These are phyloP conservation scores for Ylistrum balloti DNA, from an alignment of 1,140 invertebrate species.

Conservation along the genomic window DNA sequence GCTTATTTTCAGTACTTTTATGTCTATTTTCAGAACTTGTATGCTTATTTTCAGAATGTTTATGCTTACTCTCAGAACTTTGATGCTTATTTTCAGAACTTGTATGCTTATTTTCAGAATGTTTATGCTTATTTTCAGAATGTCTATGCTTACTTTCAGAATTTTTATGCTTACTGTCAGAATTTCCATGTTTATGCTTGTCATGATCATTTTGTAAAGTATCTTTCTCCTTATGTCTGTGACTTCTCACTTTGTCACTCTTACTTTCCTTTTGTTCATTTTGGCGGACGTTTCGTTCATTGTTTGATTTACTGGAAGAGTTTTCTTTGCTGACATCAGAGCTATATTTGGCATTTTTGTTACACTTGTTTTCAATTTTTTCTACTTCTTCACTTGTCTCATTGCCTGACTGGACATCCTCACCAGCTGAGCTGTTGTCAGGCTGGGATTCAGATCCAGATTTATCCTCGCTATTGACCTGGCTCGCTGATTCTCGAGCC, in stretches of 20 bases:
- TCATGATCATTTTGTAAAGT: slow-evolving; percentile 56
- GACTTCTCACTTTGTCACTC: not conserved
- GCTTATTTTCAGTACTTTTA: not conserved
- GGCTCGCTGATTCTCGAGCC: not conserved
- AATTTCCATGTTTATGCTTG: slow-evolving; percentile 43
- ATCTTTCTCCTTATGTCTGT: slow-evolving; percentile 44
- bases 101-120: not conserved
- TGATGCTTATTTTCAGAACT: slow-evolving; percentile 31
- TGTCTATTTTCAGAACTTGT: slow-evolving; percentile 49
- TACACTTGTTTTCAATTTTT: not conserved
- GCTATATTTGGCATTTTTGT: not conserved
- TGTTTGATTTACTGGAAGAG: not conserved
- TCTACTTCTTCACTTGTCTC: slow-evolving; percentile 60
- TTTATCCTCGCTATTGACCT: not conserved
- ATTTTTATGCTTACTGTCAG: slow-evolving; percentile 23
- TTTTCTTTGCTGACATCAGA: not conserved
- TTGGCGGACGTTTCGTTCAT: not conserved
- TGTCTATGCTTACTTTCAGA: not conserved
- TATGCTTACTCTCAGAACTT: slow-evolving; percentile 6
- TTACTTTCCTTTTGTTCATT: not conserved
- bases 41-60: slow-evolving; percentile 53
- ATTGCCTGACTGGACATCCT: slow-evolving; percentile 37
- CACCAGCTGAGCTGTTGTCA: not conserved
- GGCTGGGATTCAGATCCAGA: not conserved
- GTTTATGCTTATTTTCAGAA: slow-evolving; percentile 47